A percentile compares a stretch with the other conserved stretches of the same genome.
These are phyloP conservation scores for Neomonachus schauinslandi DNA, from an alignment of 2,113 vertebrate species.

Conservation along the genomic window DNA sequence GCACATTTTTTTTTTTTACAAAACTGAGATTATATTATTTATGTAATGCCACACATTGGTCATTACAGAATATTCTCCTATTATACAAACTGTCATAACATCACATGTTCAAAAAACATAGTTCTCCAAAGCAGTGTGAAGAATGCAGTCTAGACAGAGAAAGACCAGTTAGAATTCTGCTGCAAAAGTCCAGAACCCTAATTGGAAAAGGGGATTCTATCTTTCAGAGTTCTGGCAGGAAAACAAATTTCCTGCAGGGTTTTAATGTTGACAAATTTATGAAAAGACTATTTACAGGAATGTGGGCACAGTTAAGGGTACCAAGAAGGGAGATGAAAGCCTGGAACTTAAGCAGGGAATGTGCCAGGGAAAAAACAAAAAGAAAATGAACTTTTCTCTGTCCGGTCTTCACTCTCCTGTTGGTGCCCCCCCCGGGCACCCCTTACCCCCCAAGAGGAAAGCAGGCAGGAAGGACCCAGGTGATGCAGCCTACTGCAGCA, in stretches of 20 bases:
- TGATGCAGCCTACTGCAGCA: too few species aligned
- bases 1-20: background rate
- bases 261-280: background rate
- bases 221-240: background rate
- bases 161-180: background rate
- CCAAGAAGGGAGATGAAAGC: background rate
- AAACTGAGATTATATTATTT: background rate
- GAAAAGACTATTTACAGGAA: background rate
- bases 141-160: background rate
- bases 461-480: background rate
- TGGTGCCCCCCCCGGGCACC: background rate
- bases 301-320: background rate
- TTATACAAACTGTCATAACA: background rate
- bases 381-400: background rate
- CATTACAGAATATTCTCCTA: background rate
- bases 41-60: background rate
- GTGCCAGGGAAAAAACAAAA: background rate
- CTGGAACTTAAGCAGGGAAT: background rate
- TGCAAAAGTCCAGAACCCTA: background rate
- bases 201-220: background rate
- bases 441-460: fast-evolving
- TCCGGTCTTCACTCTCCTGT: background rate
- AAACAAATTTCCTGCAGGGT: background rate
- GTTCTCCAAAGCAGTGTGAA: background rate
- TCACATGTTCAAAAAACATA: background rate